phyloP scores from a whole-genome alignment of 2,797 vertebrate genomes.

The Alectoris magna region DNA sequence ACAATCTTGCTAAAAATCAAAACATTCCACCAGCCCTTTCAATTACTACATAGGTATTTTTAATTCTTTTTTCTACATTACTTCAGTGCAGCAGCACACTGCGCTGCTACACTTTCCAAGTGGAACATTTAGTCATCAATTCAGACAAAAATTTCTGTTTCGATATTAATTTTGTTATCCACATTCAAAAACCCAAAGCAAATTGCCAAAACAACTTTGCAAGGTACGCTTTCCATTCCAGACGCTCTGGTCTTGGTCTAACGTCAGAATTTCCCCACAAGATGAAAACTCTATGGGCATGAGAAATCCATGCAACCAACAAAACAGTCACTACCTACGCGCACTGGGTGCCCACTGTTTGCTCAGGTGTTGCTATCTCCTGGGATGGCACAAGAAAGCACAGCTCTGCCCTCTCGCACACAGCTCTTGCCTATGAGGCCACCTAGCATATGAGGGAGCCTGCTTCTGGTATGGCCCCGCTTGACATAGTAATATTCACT shows the following conservation, averaged over 20 bases:
- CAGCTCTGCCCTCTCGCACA: rapidly evolving
- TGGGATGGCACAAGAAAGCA: background rate
- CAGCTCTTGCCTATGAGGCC: background rate
- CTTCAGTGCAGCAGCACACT: background rate
- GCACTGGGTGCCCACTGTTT: background rate
- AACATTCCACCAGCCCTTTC: background rate
- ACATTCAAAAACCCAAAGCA: background rate
- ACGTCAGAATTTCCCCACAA: background rate
- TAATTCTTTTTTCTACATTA: background rate
- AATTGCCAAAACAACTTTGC: background rate
- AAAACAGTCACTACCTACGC: background rate
- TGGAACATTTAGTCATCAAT: background rate
- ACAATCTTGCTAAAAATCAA: background rate
- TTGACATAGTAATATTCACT: background rate
- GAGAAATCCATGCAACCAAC: background rate
- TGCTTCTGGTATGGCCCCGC: background rate
- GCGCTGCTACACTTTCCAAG: background rate
- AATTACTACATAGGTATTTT: background rate
- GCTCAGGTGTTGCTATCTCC: constrained; percentile 26
- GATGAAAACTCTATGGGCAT: rapidly evolving
- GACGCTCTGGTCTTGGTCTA: background rate
- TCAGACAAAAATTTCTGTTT: background rate
- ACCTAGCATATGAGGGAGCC: background rate
- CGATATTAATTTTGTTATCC: background rate
- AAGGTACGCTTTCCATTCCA: background rate